phyloP scores from a whole-genome alignment of 1,140 invertebrate genomes.

The Drosophila malerkotliana region DNA sequence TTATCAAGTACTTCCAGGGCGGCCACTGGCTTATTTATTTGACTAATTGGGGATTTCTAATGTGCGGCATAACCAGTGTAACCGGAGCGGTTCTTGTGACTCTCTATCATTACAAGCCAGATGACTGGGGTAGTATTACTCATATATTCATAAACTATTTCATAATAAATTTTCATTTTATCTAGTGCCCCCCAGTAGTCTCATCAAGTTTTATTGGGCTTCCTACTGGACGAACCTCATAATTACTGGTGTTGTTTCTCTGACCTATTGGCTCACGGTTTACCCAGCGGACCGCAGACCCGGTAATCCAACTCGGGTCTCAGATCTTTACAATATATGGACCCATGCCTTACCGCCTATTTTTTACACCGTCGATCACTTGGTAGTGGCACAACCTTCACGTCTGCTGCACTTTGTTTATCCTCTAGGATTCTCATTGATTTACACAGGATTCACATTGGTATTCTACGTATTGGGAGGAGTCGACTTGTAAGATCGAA shows the following conservation, averaged over 20 bases:
- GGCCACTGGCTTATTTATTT: conserved; percentile 55
- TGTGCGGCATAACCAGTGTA: conserved; percentile 38
- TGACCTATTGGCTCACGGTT: conserved; percentile 38
- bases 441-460: conserved; percentile 88
- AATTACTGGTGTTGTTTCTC: background rate
- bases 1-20: background rate
- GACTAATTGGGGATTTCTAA: conserved; percentile 53
- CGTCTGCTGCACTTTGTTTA: conserved; percentile 88
- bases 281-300: conserved; percentile 4
- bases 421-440: conserved; percentile 85
- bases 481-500: conserved; percentile 84
- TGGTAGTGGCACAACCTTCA: conserved; percentile 88
- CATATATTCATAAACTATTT: background rate
- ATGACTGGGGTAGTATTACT: conserved; percentile 30
- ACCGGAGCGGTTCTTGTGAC: conserved; percentile 37
- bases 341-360: conserved; percentile 89
- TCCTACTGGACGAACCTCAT: conserved; percentile 45
- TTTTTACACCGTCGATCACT: conserved; percentile 89
- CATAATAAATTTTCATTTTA: too few species aligned
- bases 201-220: conserved; percentile 48
- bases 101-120: conserved; percentile 14
- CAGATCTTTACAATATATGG: conserved; percentile 85
- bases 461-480: conserved; percentile 89
- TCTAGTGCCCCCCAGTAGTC: background rate
- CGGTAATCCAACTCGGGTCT: background rate